phyloP scores from a whole-genome alignment of 2,113 vertebrate species.

The Orycteropus afer region DNA sequence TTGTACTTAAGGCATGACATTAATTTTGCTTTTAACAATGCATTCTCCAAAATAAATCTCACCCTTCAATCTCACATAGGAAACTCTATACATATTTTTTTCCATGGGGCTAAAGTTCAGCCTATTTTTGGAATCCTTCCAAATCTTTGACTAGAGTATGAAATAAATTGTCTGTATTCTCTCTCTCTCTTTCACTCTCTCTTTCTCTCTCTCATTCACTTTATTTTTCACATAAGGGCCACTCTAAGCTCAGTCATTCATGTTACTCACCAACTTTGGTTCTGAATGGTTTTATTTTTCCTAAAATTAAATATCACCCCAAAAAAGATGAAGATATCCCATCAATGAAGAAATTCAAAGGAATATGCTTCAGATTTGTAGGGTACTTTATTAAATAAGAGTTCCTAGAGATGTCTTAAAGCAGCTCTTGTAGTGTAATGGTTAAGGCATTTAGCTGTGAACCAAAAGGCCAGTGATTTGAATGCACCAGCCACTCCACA shows the following conservation, averaged over 20 bases:
- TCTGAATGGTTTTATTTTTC: neutral
- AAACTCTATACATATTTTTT: neutral
- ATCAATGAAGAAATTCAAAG: neutral
- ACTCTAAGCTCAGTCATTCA: neutral
- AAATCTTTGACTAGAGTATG: neutral
- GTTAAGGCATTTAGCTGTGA: too few relatives aligned
- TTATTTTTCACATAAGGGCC: neutral
- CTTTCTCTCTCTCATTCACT: neutral
- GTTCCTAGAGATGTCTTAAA: neutral
- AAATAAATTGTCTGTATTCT: neutral
- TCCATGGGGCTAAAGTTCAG: neutral
- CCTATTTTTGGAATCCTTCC: neutral
- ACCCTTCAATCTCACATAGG: neutral
- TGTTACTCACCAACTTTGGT: neutral
- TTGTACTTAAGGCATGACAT: neutral
- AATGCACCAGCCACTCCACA: too few relatives aligned
- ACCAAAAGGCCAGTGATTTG: too few relatives aligned
- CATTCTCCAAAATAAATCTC: conserved; percentile 36
- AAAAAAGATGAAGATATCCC: neutral
- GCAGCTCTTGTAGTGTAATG: too few relatives aligned
- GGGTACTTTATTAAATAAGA: neutral
- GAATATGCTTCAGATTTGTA: neutral
- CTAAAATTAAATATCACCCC: neutral
- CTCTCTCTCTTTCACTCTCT: neutral
- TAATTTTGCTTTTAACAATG: neutral